Evolutionary conservation across 37 sponge, comb jelly and placozoan genomes (phyloP).

Genomic region (Ephydatia muelleri): DNA sequence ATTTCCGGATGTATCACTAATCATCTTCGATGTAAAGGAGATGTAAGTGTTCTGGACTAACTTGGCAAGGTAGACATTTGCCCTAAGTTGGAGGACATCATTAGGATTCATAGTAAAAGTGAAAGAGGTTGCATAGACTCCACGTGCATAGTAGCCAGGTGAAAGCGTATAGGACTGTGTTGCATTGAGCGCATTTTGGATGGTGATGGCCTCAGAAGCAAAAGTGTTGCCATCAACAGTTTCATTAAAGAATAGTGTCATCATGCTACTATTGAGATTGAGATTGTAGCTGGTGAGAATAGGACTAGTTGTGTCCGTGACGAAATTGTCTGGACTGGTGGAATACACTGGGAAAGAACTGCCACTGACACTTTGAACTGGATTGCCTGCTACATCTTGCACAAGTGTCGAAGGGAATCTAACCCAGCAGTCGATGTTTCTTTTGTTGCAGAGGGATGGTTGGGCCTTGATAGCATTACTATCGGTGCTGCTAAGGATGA

Average conservation of each 20-base stretch:
- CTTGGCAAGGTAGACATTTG: slow-evolving; percentile 74
- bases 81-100: slow-evolving; percentile 57
- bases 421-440: slow-evolving; percentile 61
- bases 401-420: slow-evolving; percentile 49
- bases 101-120: slow-evolving; percentile 42
- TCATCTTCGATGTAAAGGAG: slow-evolving; percentile 46
- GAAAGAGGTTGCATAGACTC: slow-evolving; percentile 23
- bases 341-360: neutral
- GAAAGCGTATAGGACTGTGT: slow-evolving; percentile 52
- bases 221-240: slow-evolving; percentile 67
- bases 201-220: slow-evolving; percentile 45
- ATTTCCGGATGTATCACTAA: slow-evolving; percentile 62
- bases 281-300: slow-evolving; percentile 51
- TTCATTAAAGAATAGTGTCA: slow-evolving; percentile 80
- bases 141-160: slow-evolving; percentile 37
- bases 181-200: slow-evolving; percentile 52
- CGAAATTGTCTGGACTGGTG: slow-evolving; percentile 19
- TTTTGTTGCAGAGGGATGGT: slow-evolving; percentile 40
- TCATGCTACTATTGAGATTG: slow-evolving; percentile 51
- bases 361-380: slow-evolving; percentile 37
- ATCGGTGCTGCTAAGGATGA: slow-evolving; percentile 59
- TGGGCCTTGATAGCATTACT: slow-evolving; percentile 77
- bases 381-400: slow-evolving; percentile 77
- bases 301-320: slow-evolving; percentile 71
- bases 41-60: slow-evolving; percentile 48